Evolutionary conservation across 2,113 vertebrate species (phyloP), one percentile per base, ranked within the genome.

Genomic region (Syrmaticus mikado): DNA sequence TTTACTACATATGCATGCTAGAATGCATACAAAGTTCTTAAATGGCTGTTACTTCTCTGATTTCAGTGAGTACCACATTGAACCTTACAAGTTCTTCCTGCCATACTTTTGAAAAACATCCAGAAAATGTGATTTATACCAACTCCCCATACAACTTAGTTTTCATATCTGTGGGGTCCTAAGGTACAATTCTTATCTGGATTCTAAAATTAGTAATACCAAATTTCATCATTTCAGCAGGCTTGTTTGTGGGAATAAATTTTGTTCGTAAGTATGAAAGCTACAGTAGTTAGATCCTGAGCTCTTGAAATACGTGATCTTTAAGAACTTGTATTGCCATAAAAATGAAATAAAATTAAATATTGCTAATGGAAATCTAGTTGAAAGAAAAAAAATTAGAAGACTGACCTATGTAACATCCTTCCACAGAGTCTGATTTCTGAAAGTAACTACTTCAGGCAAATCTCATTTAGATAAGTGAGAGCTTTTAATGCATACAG

Each of bases 401-500:
- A 65, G n/a, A 87, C 82, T 43, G 28, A 76, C 45, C 46, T 86
- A 58, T 28, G 40, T 38, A 46, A 17, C 80, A 74, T 55, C 36
- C 34, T 79, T 55, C 19, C 79, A 75, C 73, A 53, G 15, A 55
- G 17, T 74, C 50, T 92, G 45, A 58, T 90, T 92, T 88, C 85
- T 88, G 76, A 90, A 85, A 83, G n/a, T 61, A 61, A 92, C 32
- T 40, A 81, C n/a, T 75, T 87, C 25, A 62, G 60, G 36, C 34
- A 93, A 90, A 87, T 75, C 87, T 84, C 2, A 16, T 89, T 82
- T 68, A 68, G 45, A 18, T 73, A 87, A 7, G 4, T 84, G 66
- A 94, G 79, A 91, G 14, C 9, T 80, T 96, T 76, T 85, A 65
- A 64, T 41, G 55, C 50, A 55, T 75, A 92, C 71, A 91, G 8